Base-by-base conservation (phyloP, 2,888 invertebrate species). In the Drosophila melanosoma region DNA sequence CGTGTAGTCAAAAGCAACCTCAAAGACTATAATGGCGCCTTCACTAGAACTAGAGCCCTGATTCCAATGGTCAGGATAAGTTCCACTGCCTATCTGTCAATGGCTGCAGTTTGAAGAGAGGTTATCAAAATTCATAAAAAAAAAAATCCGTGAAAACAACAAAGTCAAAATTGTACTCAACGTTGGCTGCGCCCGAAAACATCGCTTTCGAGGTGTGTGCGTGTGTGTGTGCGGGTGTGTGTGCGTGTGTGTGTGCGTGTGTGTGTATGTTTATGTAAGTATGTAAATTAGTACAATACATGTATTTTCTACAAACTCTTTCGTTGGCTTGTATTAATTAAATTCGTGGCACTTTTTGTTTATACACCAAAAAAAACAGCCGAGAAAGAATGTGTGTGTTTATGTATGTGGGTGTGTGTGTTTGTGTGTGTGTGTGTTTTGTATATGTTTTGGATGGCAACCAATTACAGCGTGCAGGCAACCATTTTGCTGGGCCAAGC, bases 291-390 rank as follows among this genome's bases (percentile, higher is more conserved):
- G 20, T 42, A 8, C 26, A 48, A 17, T 17, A 26, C 26, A 26
- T 17, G 4, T 15, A 17, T 32, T 45, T 53, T 76, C 80, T 74
- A 62, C 61, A 65, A 62, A 68, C 79, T 89, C 85, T 82, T 90
- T 90, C 83, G 86, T 88, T 88, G 80, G 89, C 62, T 73, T 71
- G 73, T 74, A 76, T 74, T 74, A 90, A 90, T 88, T 79, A 76
- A 85, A 69, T 35, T 61, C 70, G 72, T 67, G 87, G 83, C 89
- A 82, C 63, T 84, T 71, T 79, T 82, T 85, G 83, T 90, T 89
- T 89, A 84, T 49, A 36, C 36, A 52, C 72, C 53, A 64, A 52
- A 58, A 62, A 65, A 11, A 26, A 20, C 17, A 8, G 20, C 17
- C 2, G 35, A 45, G 15, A 54, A 17, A n/a, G 29, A 51, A 40